Evolutionary conservation across 2,888 invertebrate genomes (phyloP).

Genomic region (Lycocerus yunnanus): DNA sequence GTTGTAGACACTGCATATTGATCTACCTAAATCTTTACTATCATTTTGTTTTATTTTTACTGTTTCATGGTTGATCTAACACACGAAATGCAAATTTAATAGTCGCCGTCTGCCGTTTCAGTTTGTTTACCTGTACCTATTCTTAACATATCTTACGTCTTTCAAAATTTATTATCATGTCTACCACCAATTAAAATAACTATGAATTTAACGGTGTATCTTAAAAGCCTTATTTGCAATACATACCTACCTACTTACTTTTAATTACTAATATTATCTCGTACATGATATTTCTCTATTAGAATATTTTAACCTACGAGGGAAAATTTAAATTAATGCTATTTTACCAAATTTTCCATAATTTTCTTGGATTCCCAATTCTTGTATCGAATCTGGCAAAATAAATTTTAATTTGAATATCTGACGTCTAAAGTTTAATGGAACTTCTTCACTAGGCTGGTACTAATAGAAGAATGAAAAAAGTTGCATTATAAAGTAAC

Average conservation of each 20-base stretch:
- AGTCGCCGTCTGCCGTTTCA: background rate
- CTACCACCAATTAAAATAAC: background rate
- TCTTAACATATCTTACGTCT: background rate
- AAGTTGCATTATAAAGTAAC: background rate
- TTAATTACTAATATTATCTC: background rate
- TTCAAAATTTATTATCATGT: background rate
- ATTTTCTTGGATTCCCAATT: no score
- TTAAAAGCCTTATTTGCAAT: background rate
- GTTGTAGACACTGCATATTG: conserved; percentile 30
- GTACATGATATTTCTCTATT: background rate
- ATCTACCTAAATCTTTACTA: conserved; percentile 17
- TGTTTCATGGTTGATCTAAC: background rate
- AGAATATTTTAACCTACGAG: no score
- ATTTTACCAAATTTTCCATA: no score
- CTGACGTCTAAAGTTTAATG: no score
- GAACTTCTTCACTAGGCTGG: no score
- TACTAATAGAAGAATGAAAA: no score
- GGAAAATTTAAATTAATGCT: no score
- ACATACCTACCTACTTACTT: no score
- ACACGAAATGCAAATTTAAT: background rate
- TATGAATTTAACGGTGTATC: background rate
- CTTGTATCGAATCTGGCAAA: no score
- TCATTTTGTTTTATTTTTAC: background rate
- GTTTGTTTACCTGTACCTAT: background rate
- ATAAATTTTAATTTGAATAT: no score